Percentiles rank a stretch among this genome's conserved stretches.
phyloP scores from a whole-genome alignment of 2,888 invertebrate genomes.

The Idaea aversata region DNA sequence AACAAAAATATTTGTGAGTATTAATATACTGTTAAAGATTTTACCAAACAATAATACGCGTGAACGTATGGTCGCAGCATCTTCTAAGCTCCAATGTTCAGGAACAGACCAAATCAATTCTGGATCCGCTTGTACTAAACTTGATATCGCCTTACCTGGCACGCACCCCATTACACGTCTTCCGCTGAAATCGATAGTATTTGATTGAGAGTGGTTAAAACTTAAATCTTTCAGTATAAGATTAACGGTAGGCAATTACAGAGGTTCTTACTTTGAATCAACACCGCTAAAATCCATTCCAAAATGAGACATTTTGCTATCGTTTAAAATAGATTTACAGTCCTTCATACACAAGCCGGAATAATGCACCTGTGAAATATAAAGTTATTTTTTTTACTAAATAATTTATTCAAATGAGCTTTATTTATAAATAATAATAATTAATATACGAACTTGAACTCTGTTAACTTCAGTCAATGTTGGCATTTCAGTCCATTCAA shows the following conservation, averaged over 20 bases:
- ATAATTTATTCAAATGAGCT: not conserved
- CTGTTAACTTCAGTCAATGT: not conserved
- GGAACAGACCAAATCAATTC: conserved; percentile 66
- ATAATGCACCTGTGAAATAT: conserved; percentile 9
- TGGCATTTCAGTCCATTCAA: not conserved
- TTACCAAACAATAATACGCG: too few relatives aligned
- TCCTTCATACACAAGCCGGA: conserved; percentile 10
- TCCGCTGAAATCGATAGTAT: conserved; percentile 43
- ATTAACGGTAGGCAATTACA: too few relatives aligned
- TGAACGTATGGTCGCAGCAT: too few relatives aligned
- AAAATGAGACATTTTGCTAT: not conserved
- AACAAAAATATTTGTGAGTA: conserved; percentile 15
- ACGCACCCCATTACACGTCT: conserved; percentile 80
- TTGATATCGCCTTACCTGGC: conserved; percentile 67
- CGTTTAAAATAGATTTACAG: conserved; percentile 5
- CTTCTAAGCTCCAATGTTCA: too few relatives aligned
- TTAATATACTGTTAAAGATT: too few relatives aligned
- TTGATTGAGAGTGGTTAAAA: not conserved
- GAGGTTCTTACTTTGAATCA: conserved; percentile 16
- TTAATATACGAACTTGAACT: not conserved
- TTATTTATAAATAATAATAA: not conserved
- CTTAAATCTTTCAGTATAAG: too few relatives aligned
- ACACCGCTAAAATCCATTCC: conserved; percentile 22
- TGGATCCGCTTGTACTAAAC: conserved; percentile 67
- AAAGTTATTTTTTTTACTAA: not conserved